Evolutionary conservation across 2,797 vertebrate genomes (phyloP), one percentile per base, ranked within the genome.

Genomic region (Leptatherina wallacei): DNA sequence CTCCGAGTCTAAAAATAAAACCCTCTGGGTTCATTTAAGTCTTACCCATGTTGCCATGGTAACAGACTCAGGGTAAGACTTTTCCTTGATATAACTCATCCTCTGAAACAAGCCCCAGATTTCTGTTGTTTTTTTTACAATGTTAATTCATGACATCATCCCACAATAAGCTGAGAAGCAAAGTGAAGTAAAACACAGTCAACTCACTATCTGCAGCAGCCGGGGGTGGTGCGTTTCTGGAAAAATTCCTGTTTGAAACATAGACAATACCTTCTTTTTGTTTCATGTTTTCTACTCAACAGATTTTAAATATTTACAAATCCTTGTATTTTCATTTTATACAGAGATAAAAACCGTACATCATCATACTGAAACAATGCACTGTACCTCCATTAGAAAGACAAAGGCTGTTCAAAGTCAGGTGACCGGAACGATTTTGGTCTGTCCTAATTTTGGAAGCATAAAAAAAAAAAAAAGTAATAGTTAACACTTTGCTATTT

Each of bases 371-470:
- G 14, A 32, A 56, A 32, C 54, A 33, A 29, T 4, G 24, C 12
- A 49, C 49, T 33, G 71, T 87, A 98, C 98, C 98, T 96, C 98
- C 98, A 0, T 99, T 99, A 42, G 98, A 99, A 30, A 99, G 93
- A 78, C 98, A 99, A 55, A 99, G 94, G 82, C 98, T 99, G 91
- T 96, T 98, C 71, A 98, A 95, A 69, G 85, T 93, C 84, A 99
- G 89, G 69, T 96, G 95, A 44, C 97, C 96, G 0, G 95, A 96
- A 77, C 94, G 95, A 69, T 97, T 97, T 74, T 95, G 95, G 85
- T 98, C 95, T 61, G 95, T 96, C 94, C 98, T 99, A 83, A 79
- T 57, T n/a, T 4, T 29, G 4, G 20, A 35, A 14, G 29, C n/a
- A 11, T 65, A 30, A 38, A 71, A 75, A n/a, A 71, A 6, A 16